Evolutionary conservation across 1,140 invertebrate genomes (phyloP).

Genomic region (Lethrus apterus): DNA sequence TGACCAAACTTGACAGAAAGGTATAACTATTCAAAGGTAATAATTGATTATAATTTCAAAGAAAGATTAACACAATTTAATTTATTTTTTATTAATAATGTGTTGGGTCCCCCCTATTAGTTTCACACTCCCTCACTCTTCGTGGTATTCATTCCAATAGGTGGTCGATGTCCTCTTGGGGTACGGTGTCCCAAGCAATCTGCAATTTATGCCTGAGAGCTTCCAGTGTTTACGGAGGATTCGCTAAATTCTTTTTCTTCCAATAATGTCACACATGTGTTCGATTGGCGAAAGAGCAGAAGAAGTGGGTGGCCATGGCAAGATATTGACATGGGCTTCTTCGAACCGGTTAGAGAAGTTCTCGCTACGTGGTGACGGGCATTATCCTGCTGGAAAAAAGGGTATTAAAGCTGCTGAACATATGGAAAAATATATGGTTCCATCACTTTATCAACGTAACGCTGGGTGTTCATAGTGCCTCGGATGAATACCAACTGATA

Average conservation of each 20-base stretch:
- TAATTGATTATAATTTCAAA: too few relatives aligned
- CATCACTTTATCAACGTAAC: constrained; percentile 16
- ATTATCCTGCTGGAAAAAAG: constrained; percentile 17
- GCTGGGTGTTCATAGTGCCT: constrained; percentile 13
- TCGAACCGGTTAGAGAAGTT: constrained; percentile 3
- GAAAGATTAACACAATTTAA: too few relatives aligned
- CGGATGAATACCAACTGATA: constrained; percentile 17
- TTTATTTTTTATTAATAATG: too few relatives aligned
- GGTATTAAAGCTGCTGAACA: constrained; percentile 7
- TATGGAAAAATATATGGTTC: constrained; percentile 20
- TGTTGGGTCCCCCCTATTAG: too few relatives aligned
- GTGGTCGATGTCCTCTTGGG: constrained; percentile 1
- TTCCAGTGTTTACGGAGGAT: constrained; percentile 12
- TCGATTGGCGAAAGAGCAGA: constrained; percentile 17
- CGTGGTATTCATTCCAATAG: background rate
- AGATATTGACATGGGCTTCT: constrained; percentile 10
- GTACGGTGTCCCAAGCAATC: constrained; percentile 8
- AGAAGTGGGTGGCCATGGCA: constrained; percentile 17
- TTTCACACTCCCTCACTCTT: too few relatives aligned
- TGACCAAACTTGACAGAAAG: too few relatives aligned
- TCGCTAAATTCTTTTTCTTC: constrained; percentile 7
- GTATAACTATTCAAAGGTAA: too few relatives aligned
- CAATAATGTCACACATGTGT: constrained; percentile 17
- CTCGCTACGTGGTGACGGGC: constrained; percentile 15
- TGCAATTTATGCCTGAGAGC: background rate